Evolutionary conservation across 2,888 invertebrate species (phyloP).

Genomic region (Hoplodrina blanda): DNA sequence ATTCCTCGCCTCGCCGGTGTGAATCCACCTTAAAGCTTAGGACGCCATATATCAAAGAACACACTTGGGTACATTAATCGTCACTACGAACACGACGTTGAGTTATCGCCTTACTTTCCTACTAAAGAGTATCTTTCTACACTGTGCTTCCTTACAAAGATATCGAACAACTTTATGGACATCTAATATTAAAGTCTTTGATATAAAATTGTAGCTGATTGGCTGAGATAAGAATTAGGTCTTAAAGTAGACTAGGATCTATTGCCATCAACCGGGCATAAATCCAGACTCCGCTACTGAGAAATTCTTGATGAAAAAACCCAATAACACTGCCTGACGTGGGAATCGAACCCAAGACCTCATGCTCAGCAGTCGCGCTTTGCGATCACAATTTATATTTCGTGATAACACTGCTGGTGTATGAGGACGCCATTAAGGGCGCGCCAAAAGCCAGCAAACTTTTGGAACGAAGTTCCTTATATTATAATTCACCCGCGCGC

Average conservation of each 20-base stretch:
- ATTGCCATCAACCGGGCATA: too few relatives aligned
- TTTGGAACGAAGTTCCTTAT: too few relatives aligned
- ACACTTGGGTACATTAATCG: constrained; percentile 56
- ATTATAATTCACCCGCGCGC: too few relatives aligned
- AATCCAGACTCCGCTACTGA: too few relatives aligned
- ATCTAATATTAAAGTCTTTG: neutral
- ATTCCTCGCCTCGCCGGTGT: neutral
- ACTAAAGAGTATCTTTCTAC: neutral
- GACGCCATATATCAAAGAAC: constrained; percentile 44
- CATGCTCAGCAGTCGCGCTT: too few relatives aligned
- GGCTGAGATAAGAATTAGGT: neutral
- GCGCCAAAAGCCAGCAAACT: too few relatives aligned
- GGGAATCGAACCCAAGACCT: too few relatives aligned
- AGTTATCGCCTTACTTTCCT: constrained; percentile 37
- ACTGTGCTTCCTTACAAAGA: constrained; percentile 16
- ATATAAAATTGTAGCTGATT: neutral
- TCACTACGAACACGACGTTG: constrained; percentile 36
- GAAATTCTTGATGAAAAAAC: too few relatives aligned
- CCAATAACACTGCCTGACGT: too few relatives aligned
- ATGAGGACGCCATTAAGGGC: too few relatives aligned
- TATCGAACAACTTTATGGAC: constrained; percentile 15
- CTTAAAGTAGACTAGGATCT: neutral
- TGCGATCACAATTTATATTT: too few relatives aligned
- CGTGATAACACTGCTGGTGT: too few relatives aligned
- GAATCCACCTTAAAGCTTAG: neutral